Evolutionary conservation across 23 tunicate genomes (phyloP).

Genomic region (Styela clava): DNA sequence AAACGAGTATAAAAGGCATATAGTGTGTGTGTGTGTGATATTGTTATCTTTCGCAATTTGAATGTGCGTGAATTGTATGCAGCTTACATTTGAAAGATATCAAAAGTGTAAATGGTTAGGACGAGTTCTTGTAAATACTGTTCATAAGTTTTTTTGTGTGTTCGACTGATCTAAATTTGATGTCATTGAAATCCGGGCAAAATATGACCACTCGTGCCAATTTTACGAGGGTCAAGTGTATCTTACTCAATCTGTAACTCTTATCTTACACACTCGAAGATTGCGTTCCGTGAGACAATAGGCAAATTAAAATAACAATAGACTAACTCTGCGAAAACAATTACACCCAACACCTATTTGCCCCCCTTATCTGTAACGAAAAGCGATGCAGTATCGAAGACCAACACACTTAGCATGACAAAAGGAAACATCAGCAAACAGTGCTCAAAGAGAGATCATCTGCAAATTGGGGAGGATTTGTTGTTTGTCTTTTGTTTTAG

Average conservation of each 20-base stretch:
- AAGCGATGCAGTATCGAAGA: background rate
- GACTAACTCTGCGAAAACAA: background rate
- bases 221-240: background rate
- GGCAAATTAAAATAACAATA: background rate
- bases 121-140: too few relatives aligned
- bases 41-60: too few relatives aligned
- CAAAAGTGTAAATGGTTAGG: too few relatives aligned
- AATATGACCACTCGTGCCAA: background rate
- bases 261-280: background rate
- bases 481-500: background rate
- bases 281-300: background rate
- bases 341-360: background rate
- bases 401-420: background rate
- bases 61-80: too few relatives aligned
- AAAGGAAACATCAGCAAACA: background rate
- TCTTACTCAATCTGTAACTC: background rate
- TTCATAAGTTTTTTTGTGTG: too few relatives aligned
- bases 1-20: too few relatives aligned
- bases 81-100: too few relatives aligned
- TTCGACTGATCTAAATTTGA: too few relatives aligned
- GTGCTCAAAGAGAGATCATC: background rate
- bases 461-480: background rate
- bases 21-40: too few relatives aligned
- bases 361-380: background rate
- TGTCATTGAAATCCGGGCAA: too few relatives aligned